Evolutionary conservation across 2,888 invertebrate genomes (phyloP).

Genomic region (Ditula angustiorana): DNA sequence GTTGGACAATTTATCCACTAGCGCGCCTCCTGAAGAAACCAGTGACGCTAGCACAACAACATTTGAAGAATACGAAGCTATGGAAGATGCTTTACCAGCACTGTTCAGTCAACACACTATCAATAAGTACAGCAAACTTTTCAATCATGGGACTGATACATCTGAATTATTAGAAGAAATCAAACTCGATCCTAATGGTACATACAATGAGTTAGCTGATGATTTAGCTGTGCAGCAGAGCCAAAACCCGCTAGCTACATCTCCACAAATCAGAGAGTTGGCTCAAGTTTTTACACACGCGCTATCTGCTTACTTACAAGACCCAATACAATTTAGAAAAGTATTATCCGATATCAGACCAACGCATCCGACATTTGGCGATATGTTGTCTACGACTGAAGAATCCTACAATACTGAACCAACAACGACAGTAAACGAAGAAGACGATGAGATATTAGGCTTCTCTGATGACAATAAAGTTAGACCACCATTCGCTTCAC

Average conservation of each 20-base stretch:
- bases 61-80: conserved; percentile 69
- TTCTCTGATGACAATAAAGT: conserved; percentile 88
- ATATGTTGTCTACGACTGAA: conserved; percentile 68
- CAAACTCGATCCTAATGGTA: conserved; percentile 72
- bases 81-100: conserved; percentile 83
- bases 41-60: conserved; percentile 62
- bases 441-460: conserved; percentile 91
- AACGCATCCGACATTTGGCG: conserved; percentile 89
- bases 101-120: conserved; percentile 89
- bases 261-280: conserved; percentile 90
- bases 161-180: conserved; percentile 72
- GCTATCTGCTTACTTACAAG: conserved; percentile 92
- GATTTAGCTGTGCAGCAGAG: conserved; percentile 88
- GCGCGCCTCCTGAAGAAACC: conserved; percentile 65
- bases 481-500: conserved; percentile 54
- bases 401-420: conserved; percentile 81
- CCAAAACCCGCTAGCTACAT: conserved; percentile 86
- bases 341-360: conserved; percentile 91
- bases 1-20: conserved; percentile 84
- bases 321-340: conserved; percentile 92
- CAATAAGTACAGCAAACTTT: conserved; percentile 85
- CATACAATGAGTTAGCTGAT: conserved; percentile 75
- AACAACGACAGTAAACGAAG: conserved; percentile 87
- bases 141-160: conserved; percentile 66
- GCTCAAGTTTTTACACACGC: conserved; percentile 95